Percentiles rank a stretch among this genome's conserved stretches.
phyloP scores from a whole-genome alignment of 2,113 vertebrate genomes.

The Cichladusa arquata region DNA sequence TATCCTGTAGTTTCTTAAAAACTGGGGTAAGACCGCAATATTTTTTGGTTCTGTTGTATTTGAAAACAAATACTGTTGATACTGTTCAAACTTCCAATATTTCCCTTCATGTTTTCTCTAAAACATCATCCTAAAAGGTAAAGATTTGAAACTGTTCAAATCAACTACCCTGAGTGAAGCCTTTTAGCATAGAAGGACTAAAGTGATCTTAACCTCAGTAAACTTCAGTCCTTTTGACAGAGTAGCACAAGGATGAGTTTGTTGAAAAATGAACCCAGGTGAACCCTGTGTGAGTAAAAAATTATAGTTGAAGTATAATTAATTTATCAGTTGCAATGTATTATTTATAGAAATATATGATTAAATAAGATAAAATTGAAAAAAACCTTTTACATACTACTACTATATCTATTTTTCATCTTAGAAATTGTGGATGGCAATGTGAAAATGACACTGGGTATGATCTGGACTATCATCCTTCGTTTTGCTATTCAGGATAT shows the following conservation, averaged over 20 bases:
- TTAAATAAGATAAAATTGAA: neutral
- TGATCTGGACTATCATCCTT: slow-evolving; percentile 99
- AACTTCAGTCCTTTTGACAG: neutral
- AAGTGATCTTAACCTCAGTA: neutral
- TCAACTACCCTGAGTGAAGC: neutral
- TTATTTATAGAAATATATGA: neutral
- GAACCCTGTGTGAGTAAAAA: neutral
- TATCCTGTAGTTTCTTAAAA: neutral
- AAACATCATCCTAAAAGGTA: neutral
- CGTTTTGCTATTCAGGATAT: slow-evolving; percentile 99
- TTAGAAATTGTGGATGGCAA: slow-evolving; percentile 98
- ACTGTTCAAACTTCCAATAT: neutral
- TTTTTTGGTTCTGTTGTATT: neutral
- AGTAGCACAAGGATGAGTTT: neutral
- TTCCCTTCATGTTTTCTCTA: neutral
- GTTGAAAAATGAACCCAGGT: neutral
- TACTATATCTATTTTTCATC: neutral
- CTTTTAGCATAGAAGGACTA: neutral
- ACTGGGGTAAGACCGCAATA: neutral
- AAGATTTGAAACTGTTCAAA: neutral
- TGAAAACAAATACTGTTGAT: neutral
- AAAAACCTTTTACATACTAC: neutral
- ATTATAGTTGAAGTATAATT: neutral
- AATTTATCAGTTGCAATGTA: neutral
- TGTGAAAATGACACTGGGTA: slow-evolving; percentile 98